Evolutionary conservation across 2,888 invertebrate species (phyloP).

Genomic region (Drosophila nigritarsus): DNA sequence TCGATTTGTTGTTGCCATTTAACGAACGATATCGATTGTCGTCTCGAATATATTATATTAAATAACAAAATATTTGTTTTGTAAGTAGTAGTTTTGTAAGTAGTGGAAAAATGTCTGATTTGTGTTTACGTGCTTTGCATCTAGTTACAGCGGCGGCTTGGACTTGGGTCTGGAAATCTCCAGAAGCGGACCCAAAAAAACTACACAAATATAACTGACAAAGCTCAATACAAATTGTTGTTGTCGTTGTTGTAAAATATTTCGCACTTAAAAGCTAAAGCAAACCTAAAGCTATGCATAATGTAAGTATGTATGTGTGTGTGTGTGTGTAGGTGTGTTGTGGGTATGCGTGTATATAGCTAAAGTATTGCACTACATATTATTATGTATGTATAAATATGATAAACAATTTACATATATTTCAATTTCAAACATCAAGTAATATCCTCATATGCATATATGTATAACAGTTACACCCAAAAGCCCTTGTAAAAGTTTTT

Average conservation of each 20-base stretch:
- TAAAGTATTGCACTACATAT: constrained; percentile 76
- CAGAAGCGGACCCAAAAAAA: constrained; percentile 45
- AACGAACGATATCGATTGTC: constrained; percentile 15
- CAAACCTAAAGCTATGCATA: constrained; percentile 66
- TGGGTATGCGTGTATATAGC: constrained; percentile 41
- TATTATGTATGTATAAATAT: constrained; percentile 48
- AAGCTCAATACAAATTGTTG: constrained; percentile 47
- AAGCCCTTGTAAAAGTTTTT: constrained; percentile 32
- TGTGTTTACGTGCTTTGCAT: constrained; percentile 62
- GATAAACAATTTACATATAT: constrained; percentile 73
- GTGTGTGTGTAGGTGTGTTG: constrained; percentile 33
- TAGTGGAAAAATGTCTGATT: constrained; percentile 16
- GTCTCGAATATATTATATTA: constrained; percentile 15
- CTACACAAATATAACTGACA: constrained; percentile 24
- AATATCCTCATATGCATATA: constrained; percentile 15
- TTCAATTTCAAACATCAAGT: constrained; percentile 32
- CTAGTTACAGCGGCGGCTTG: constrained; percentile 25
- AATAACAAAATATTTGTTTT: constrained; percentile 35
- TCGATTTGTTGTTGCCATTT: constrained; percentile 12
- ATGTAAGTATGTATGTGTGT: constrained; percentile 35
- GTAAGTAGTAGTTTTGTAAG: constrained; percentile 10
- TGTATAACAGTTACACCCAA: constrained; percentile 26
- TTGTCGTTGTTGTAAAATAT: constrained; percentile 40
- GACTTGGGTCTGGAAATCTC: constrained; percentile 62
- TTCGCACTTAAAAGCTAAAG: constrained; percentile 53